Conservation (phyloP, 1,140 invertebrate genomes). For the Coptotermes formosanus region DNA sequence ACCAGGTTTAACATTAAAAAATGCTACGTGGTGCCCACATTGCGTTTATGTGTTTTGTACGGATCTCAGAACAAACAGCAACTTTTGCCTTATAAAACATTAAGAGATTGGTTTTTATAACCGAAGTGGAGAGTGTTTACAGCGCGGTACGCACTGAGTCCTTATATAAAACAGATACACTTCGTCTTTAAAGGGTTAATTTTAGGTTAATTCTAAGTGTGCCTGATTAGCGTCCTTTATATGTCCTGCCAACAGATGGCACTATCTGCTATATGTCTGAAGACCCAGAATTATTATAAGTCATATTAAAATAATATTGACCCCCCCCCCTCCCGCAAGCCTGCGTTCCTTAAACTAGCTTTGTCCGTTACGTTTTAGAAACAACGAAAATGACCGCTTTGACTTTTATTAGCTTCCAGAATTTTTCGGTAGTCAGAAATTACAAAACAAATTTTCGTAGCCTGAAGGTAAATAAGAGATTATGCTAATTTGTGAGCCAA, state of each 20-base stretch:
- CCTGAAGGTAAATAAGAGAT: background rate
- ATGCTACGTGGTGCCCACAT: too few relatives aligned
- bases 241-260: background rate
- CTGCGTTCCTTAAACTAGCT: background rate
- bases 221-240: background rate
- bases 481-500: background rate
- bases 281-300: background rate
- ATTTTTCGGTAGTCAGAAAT: background rate
- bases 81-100: too few relatives aligned
- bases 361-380: background rate
- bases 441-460: background rate
- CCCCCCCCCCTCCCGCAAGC: background rate
- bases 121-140: too few relatives aligned
- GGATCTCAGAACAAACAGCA: too few relatives aligned
- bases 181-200: too few relatives aligned
- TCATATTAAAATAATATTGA: background rate
- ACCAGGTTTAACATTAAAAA: too few relatives aligned
- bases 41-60: too few relatives aligned
- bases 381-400: background rate
- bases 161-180: too few relatives aligned
- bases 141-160: too few relatives aligned
- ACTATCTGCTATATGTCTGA: background rate
- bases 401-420: constrained; percentile 2
- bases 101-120: too few relatives aligned
- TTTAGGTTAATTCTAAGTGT: background rate